phyloP scores from a whole-genome alignment of 2,888 invertebrate species.

The Trachelus iudaicus region DNA sequence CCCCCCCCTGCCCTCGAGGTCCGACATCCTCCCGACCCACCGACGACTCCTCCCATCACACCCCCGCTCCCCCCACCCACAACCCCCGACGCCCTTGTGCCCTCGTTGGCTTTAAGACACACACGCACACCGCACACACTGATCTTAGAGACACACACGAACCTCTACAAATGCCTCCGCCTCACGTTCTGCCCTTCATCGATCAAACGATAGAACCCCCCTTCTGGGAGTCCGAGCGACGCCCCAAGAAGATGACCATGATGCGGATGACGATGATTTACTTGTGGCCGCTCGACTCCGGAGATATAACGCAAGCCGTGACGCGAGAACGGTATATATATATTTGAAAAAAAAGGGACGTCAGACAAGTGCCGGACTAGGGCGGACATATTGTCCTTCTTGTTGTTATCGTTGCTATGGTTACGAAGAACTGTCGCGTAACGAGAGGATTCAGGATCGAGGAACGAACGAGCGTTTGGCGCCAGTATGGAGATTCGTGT shows the following conservation, averaged over 20 bases:
- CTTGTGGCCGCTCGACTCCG: too few species aligned
- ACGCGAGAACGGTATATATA: conserved; percentile 19
- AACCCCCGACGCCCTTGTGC: conserved; percentile 19
- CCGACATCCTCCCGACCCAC: conserved; percentile 31
- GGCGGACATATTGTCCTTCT: not conserved
- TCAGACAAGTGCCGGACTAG: not conserved
- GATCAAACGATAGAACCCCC: conserved; percentile 30
- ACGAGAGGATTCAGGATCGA: too few species aligned
- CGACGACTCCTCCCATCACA: conserved; percentile 21
- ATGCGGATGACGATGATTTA: too few species aligned
- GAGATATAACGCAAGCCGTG: conserved; percentile 23
- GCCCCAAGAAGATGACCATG: too few species aligned
- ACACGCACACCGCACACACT: too few species aligned
- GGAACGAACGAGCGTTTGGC: too few species aligned
- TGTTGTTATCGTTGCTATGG: too few species aligned
- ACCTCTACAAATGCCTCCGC: not conserved
- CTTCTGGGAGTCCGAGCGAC: too few species aligned
- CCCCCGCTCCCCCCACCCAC: not conserved
- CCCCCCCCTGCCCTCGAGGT: conserved; percentile 11
- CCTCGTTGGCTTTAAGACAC: not conserved
- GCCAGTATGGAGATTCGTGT: too few species aligned
- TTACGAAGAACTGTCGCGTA: too few species aligned
- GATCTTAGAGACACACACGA: too few species aligned
- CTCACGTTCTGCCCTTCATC: conserved; percentile 23
- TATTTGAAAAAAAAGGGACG: not conserved